Evolutionary conservation across 1,140 invertebrate species (phyloP), one percentile per base, ranked within the genome.

Genomic region (Drosophila truncata): DNA sequence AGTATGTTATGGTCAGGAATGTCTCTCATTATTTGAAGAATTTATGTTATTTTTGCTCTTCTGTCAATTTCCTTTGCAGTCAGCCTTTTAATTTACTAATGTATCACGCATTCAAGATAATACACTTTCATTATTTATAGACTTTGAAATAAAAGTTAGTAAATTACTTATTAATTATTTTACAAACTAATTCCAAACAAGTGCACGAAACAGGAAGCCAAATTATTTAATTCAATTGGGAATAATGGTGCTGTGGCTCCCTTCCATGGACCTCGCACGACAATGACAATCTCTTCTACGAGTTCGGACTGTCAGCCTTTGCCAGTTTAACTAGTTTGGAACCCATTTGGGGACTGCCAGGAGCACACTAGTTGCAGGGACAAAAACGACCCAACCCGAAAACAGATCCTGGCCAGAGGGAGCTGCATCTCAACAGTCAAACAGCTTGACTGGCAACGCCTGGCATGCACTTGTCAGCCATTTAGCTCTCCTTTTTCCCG

Each of bases 11-110:
- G 37, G 10, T 29, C 11, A 18, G 4, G 18, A 11, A 14, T n/a
- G 4, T 14, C 31, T 33, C 3, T 37, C 8, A 23, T 3, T 7
- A 47, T 2, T 37, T 33, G 20, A 4, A 57, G 35, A 27, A 39
- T 35, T 39, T n/a, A 49, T 47, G 20, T 25, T 58, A 33, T 33
- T 35, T 27, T 33, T 49, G 31, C 63, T 25, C 20, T 37, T 31
- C 27, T 52, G n/a, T 3, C 18, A 14, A n/a, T 6, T 18, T 27
- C 20, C 23, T 16, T 35, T 1, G 9, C 14, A 16, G 23, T 29
- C n/a, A 2, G 31, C 37, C 20, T 69, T 69, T 69, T 80, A 47
- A 80, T 85, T 85, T 81, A 35, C 82, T 78, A 73, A 81, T 77
- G 77, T 37, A 41, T 13, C 20, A 58, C 20, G 29, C 50, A 9